phyloP scores from a whole-genome alignment of 2,113 vertebrate species.

The Antechinus stuartii region DNA sequence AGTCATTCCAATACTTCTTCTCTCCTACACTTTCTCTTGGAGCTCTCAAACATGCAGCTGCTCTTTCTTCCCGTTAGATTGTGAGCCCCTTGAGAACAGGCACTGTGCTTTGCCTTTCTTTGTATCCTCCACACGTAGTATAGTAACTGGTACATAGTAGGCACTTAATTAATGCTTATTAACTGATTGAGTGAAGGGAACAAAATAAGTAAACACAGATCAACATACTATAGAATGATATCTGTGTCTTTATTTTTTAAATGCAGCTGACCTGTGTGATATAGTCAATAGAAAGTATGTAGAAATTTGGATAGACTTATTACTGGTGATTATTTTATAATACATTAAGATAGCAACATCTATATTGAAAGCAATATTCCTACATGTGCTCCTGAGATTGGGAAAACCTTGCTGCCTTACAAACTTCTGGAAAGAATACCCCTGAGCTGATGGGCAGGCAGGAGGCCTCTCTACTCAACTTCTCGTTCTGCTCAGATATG shows the following conservation, averaged over 20 bases:
- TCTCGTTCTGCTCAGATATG: neutral
- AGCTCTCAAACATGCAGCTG: too few relatives aligned
- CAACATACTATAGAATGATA: conserved; percentile 6
- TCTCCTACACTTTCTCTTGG: too few relatives aligned
- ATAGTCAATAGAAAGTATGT: neutral
- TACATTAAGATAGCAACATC: neutral
- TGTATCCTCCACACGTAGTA: neutral
- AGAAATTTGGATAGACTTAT: conserved; percentile 32
- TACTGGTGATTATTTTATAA: conserved; percentile 27
- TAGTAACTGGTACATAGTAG: neutral
- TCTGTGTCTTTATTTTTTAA: conserved; percentile 17
- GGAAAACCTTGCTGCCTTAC: neutral
- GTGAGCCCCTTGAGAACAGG: neutral
- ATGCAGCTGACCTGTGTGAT: neutral
- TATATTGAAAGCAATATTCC: conserved; percentile 5
- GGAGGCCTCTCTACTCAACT: neutral
- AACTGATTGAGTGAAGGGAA: conserved; percentile 38
- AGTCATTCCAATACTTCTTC: too few relatives aligned
- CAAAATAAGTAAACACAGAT: conserved; percentile 38
- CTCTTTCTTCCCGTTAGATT: neutral
- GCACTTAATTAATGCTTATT: neutral
- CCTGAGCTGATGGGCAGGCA: neutral
- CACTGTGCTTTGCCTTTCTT: neutral
- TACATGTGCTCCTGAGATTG: neutral
- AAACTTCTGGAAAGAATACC: conserved; percentile 15